Base-by-base conservation (phyloP, 2,888 invertebrate genomes). In the Pristionchus maxplancki region DNA sequence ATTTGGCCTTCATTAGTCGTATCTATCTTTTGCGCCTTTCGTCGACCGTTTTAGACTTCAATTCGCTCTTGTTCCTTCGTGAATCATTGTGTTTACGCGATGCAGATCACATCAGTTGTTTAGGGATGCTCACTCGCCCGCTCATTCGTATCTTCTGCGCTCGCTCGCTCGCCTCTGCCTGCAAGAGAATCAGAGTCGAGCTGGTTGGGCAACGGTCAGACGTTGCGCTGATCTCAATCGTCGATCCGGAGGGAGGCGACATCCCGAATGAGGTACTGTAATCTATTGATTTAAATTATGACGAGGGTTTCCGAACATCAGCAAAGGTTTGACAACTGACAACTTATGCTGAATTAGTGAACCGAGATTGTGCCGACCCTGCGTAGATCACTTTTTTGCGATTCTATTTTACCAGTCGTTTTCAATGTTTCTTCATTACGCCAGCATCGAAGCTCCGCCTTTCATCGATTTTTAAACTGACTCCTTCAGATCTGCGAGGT, bases 401-500 rank as follows among this genome's bases (percentile, higher is more conserved):
- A n/a, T n/a, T n/a, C n/a, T n/a, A n/a, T n/a, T n/a, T n/a, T n/a
- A n/a, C n/a, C n/a, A n/a, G n/a, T n/a, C n/a, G n/a, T n/a, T n/a
- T n/a, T n/a, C n/a, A n/a, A n/a, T n/a, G n/a, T n/a, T n/a, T n/a
- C n/a, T n/a, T n/a, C n/a, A n/a, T n/a, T n/a, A n/a, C n/a, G n/a
- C n/a, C n/a, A n/a, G n/a, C n/a, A n/a, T n/a, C n/a, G n/a, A n/a
- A n/a, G n/a, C n/a, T n/a, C n/a, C n/a, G n/a, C n/a, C n/a, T n/a
- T n/a, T n/a, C n/a, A n/a, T n/a, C n/a, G n/a, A n/a, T n/a, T n/a
- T n/a, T n/a, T n/a, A n/a, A n/a, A n/a, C n/a, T n/a, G n/a, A n/a
- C n/a, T n/a, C n/a, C n/a, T 90, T 89, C 74, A 93, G 92, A 84
- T 94, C 31, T 96, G 96, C 50, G 95, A 96, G 88, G 97, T 97